Evolutionary conservation across 2,113 vertebrate species (phyloP).

Genomic region (Myanophis thanlyinensis): DNA sequence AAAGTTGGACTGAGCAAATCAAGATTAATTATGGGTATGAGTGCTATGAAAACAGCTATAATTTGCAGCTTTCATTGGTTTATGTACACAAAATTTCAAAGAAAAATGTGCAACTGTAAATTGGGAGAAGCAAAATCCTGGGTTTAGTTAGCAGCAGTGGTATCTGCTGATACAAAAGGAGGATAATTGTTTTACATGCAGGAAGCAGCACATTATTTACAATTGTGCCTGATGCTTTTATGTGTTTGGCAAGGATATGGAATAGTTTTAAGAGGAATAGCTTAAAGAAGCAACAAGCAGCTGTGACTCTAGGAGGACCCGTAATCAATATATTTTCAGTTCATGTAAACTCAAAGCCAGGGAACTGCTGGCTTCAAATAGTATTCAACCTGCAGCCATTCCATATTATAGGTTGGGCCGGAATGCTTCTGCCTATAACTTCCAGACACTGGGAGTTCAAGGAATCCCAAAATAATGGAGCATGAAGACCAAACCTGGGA

Average conservation of each 20-base stretch:
- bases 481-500: neutral
- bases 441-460: neutral
- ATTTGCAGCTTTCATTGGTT: neutral
- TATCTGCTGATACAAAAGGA: neutral
- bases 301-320: neutral
- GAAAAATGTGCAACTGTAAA: neutral
- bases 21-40: neutral
- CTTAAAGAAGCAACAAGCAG: neutral
- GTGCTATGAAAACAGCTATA: neutral
- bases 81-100: neutral
- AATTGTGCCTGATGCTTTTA: neutral
- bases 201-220: neutral
- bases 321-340: neutral
- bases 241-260: neutral
- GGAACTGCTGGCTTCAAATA: neutral
- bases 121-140: neutral
- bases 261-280: neutral
- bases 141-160: neutral
- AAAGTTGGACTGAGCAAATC: neutral
- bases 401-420: neutral
- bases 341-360: neutral
- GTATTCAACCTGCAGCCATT: neutral
- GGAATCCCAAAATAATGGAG: neutral
- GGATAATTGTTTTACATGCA: neutral
- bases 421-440: neutral